Evolutionary conservation across 2,113 vertebrate species (phyloP).

Genomic region (Takifugu flavidus): DNA sequence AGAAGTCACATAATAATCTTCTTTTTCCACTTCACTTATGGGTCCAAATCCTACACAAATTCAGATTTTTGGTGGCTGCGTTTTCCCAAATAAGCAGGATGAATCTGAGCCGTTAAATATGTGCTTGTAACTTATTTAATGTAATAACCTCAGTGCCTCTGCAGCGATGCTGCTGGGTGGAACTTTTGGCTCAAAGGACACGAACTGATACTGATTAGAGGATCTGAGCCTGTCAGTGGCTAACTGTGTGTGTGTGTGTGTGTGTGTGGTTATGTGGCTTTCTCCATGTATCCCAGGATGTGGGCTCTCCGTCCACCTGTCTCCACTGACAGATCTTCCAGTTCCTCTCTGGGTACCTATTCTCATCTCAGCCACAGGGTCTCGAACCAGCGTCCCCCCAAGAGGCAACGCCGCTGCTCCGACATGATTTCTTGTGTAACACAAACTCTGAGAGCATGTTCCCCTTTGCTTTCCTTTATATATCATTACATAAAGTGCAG

Average conservation of each 20-base stretch:
- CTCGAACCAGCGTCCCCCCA: conserved; percentile 51
- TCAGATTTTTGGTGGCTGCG: too few species aligned
- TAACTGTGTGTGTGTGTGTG: conserved; percentile 35
- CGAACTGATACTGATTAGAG: conserved; percentile 79
- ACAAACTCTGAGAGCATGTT: neutral
- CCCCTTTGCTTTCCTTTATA: too few species aligned
- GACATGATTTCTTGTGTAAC: conserved; percentile 8
- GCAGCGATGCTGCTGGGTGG: conserved; percentile 5
- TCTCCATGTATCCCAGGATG: conserved; percentile 64
- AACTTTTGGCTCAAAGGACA: conserved; percentile 33
- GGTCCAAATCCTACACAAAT: too few species aligned
- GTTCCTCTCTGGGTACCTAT: conserved; percentile 72
- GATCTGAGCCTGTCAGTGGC: conserved; percentile 67
- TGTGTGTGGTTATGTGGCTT: conserved; percentile 66
- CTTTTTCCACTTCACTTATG: too few species aligned
- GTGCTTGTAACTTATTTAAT: too few species aligned
- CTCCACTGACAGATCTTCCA: conserved; percentile 57
- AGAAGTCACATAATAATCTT: too few species aligned
- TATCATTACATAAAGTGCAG: too few species aligned
- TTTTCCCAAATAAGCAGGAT: too few species aligned
- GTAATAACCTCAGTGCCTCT: neutral
- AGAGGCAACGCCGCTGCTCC: conserved; percentile 46
- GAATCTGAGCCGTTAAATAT: neutral
- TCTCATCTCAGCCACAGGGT: conserved; percentile 57
- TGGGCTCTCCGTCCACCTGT: conserved; percentile 73